Base-by-base conservation (phyloP, 2,113 vertebrate species). In the Tautogolabrus adspersus region DNA sequence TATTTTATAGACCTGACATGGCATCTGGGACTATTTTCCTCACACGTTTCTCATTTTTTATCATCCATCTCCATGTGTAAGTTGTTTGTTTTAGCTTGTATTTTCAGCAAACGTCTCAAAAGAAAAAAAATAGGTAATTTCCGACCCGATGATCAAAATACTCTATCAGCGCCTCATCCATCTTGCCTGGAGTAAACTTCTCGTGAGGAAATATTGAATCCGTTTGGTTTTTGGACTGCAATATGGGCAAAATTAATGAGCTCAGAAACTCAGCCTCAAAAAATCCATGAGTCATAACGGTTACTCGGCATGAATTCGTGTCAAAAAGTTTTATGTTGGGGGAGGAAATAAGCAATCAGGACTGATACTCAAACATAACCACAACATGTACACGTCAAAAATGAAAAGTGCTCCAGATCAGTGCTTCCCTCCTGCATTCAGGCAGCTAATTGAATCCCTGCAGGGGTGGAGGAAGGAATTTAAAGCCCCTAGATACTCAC, bases 261-360 rank as follows among this genome's bases (percentile, higher is more conserved):
- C 37, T 71, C 66, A 80, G 78, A 87, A 81, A 81, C 30, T 70
- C 75, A 65, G 75, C 66, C 58, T 70, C 51, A 26, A 82, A 74
- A 80, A 70, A 79, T 77, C 61, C 30, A 44, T 77, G 79, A 87
- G 81, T 79, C 83, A 86, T 81, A 71, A 78, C 40, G 4, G 61
- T 8, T 74, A 57, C 61, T 56, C 51, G 23, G 56, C 65, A 37
- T 57, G 66, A 68, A 68, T 82, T 81, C 23, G 56, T 80, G 77
- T 79, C 73, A 42, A 40, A 37, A 18, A 26, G 51, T 75, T 83
- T 79, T 61, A 76, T 83, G 62, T 79, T 76, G 11, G 56, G 46
- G 81, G 71, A 75, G 84, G 89, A 79, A 88, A 77, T 60, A n/a
- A 72, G 79, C 71, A 81, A 82, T 79, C 61, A 21, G 15, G 54